phyloP scores from a whole-genome alignment of 2,797 vertebrate species.

The Cichlasoma orientale region DNA sequence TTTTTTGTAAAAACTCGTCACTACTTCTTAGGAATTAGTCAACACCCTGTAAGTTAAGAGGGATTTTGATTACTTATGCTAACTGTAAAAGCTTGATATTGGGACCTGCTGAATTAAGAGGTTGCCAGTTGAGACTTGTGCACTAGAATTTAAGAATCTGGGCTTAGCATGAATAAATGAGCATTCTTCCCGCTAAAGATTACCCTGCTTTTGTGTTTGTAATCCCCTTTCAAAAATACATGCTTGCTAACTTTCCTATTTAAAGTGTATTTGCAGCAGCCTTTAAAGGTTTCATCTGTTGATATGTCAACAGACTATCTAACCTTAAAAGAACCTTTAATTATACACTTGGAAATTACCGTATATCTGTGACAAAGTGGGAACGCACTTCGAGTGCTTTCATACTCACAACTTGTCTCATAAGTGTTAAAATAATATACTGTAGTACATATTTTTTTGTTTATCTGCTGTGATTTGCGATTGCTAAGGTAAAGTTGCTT shows the following conservation, averaged over 20 bases:
- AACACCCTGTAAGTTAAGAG: not conserved
- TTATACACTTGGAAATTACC: not conserved
- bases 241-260: rapidly evolving
- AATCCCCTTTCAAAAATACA: not conserved
- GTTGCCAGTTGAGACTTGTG: too few species aligned
- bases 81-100: not conserved
- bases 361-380: not conserved
- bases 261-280: not conserved
- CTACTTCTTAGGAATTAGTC: not conserved
- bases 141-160: not conserved
- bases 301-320: not conserved
- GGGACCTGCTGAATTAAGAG: not conserved
- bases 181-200: not conserved
- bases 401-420: not conserved
- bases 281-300: not conserved
- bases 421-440: not conserved
- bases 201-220: not conserved
- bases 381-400: too few species aligned
- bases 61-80: not conserved
- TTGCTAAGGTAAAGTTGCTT: not conserved
- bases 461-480: not conserved
- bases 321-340: not conserved
- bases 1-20: not conserved
- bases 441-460: not conserved
- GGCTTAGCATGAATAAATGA: not conserved